Percentiles rank a stretch among this genome's conserved stretches.
These are phyloP conservation scores for Caenorhabditis sp. DNA, from an alignment of 2,888 invertebrate genomes.

Conservation along the genomic window DNA sequence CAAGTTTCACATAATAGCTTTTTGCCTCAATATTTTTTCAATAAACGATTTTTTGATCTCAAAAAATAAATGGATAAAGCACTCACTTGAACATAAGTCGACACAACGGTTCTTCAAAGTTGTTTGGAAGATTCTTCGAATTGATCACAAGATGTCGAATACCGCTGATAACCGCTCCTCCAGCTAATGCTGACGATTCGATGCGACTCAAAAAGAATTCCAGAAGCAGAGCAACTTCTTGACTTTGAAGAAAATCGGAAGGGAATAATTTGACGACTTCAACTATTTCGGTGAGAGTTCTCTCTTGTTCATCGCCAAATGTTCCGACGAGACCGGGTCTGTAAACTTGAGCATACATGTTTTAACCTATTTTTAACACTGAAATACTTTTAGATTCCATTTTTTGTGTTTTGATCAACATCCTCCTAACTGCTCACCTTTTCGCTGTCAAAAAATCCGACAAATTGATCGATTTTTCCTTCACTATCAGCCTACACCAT, in stretches of 20 bases:
- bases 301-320: slow-evolving; percentile 18
- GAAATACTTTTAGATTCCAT: no score
- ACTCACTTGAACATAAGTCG: slow-evolving; percentile 37
- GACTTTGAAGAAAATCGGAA: slow-evolving; percentile 23
- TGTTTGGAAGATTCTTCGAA: slow-evolving; percentile 26
- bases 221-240: slow-evolving; percentile 48
- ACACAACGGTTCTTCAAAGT: slow-evolving; percentile 34
- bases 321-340: slow-evolving; percentile 28
- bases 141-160: slow-evolving; percentile 52
- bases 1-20: no score
- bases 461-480: neutral
- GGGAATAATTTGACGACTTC: slow-evolving; percentile 35
- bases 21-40: no score
- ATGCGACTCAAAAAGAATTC: slow-evolving; percentile 52
- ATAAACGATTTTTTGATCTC: no score
- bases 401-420: no score
- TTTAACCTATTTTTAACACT: neutral
- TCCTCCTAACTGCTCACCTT: no score
- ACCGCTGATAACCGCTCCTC: slow-evolving; percentile 48
- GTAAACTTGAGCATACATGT: neutral
- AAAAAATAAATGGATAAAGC: no score
- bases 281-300: slow-evolving; percentile 30
- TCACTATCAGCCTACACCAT: slow-evolving; percentile 12
- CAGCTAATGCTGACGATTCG: slow-evolving; percentile 56
- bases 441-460: neutral